Evolutionary conservation across 1,140 invertebrate genomes (phyloP), one percentile per base, ranked within the genome.

Genomic region (Cotesia glomerata): DNA sequence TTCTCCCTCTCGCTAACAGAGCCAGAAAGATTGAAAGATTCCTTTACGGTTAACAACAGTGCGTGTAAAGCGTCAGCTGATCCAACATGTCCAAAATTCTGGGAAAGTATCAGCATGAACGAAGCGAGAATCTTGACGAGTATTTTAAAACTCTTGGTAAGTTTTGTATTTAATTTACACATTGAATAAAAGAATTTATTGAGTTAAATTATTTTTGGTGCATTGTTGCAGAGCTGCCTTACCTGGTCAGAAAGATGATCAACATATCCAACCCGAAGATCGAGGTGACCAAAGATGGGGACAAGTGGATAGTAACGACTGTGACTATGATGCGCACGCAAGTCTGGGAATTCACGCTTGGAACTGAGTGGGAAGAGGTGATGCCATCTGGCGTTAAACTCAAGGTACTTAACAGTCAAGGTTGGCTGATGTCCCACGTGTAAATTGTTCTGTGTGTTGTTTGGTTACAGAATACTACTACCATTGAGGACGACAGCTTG

Each of bases 201-300:
- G n/a, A n/a, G n/a, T n/a, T n/a, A n/a, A n/a, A n/a, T n/a, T n/a
- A n/a, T n/a, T n/a, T n/a, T n/a, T n/a, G n/a, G n/a, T n/a, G 63
- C 39, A 45, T 51, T 54, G 14, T 70, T 72, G 74, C 59, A 87
- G 82, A 82, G 61, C 82, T 87, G 5, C 90, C 90, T 39, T 91
- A 86, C 69, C 86, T 91, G 76, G 87, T 87, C 3, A 84, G 90
- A 73, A 91, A 91, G 85, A 89, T 91, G 88, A 91, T 92, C 89
- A 76, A 78, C 16, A 81, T 89, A 78, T 87, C 90, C 56, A 89
- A 86, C 74, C 90, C 91, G 36, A 79, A 84, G 39, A 84, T 92
- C 80, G 89, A 91, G 82, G 89, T 92, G 58, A 80, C 81, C 8
- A 78, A 88, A 49, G 82, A 90, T 63, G 87, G 86, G 54, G 88